phyloP scores from a whole-genome alignment of 2,888 invertebrate genomes.

The Petrolisthes cinctipes region DNA sequence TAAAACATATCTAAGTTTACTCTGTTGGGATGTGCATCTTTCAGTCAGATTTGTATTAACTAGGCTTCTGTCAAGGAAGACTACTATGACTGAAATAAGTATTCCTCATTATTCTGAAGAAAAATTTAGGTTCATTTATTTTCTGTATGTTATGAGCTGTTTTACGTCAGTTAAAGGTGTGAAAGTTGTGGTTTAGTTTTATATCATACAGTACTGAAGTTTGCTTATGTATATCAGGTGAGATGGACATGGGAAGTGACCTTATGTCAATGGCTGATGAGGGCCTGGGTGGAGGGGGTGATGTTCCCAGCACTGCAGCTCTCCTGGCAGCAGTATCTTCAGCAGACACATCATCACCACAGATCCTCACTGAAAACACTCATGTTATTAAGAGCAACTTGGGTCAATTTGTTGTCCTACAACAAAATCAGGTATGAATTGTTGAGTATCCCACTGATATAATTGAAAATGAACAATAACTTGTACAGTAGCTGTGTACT shows the following conservation, averaged over 20 bases:
- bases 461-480: no score
- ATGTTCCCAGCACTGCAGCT: conserved; percentile 40
- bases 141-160: neutral
- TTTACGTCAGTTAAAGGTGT: neutral
- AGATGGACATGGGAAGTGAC: conserved; percentile 60
- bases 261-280: conserved; percentile 48
- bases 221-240: conserved; percentile 28
- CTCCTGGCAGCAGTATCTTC: conserved; percentile 47
- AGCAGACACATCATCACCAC: conserved; percentile 27
- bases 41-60: no score
- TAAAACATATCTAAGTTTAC: no score
- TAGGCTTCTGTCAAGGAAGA: no score
- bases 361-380: conserved; percentile 39
- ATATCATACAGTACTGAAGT: neutral
- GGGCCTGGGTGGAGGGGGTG: conserved; percentile 35
- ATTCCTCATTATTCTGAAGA: neutral
- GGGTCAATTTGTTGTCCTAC: conserved; percentile 60
- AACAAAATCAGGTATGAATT: conserved; percentile 55
- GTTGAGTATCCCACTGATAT: no score
- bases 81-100: no score
- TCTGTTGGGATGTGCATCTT: no score
- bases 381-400: conserved; percentile 58
- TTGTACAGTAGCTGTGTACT: no score
- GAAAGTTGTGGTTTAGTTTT: neutral
- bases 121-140: neutral